Evolutionary conservation across 1,140 invertebrate species (phyloP), one percentile per base, ranked within the genome.

Genomic region (Plodia interpunctella): DNA sequence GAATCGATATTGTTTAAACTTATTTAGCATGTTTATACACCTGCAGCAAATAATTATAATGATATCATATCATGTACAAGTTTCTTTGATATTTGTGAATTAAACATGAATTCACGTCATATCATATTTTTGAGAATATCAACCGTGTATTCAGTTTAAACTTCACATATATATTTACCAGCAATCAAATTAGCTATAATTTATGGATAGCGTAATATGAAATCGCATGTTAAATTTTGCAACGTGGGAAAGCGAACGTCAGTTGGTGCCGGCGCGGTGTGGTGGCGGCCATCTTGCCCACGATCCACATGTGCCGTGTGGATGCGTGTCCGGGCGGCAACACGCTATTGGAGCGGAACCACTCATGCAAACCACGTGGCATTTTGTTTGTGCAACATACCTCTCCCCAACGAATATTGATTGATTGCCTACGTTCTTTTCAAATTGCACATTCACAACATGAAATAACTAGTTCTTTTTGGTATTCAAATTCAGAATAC

Each of bases 201-300:
- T 15, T 44, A 32, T 15, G 8, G 9, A n/a, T 3, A 44, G 38
- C 5, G 5, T 25, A 25, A 6, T 44, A 44, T 15, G 13, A 44
- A 10, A 44, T 44, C 15, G 38, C 38, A 17, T 4, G 38, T 44
- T 44, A 1, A n/a, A 44, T 44, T 70, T 77, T 76, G 78, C 80
- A 75, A 86, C 86, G 83, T 88, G 84, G 84, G 84, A 87, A 88
- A 88, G 86, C 86, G 86, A 86, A 87, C 84, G 83, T 83, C 82
- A 74, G 38, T 44, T 44, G n/a, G 38, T 44, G 15, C 15, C 38
- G 30, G 30, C 10, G 30, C 11, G 11, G 30, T 10, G 78, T 72
- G 74, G 72, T 74, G 71, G 74, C 86, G 72, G 86, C 84, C 84
- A 88, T 87, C 76, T 88, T 88, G 83, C 72, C 76, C 76, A 66